phyloP scores from a whole-genome alignment of 2,797 vertebrate genomes.

The Lepus townsendii region DNA sequence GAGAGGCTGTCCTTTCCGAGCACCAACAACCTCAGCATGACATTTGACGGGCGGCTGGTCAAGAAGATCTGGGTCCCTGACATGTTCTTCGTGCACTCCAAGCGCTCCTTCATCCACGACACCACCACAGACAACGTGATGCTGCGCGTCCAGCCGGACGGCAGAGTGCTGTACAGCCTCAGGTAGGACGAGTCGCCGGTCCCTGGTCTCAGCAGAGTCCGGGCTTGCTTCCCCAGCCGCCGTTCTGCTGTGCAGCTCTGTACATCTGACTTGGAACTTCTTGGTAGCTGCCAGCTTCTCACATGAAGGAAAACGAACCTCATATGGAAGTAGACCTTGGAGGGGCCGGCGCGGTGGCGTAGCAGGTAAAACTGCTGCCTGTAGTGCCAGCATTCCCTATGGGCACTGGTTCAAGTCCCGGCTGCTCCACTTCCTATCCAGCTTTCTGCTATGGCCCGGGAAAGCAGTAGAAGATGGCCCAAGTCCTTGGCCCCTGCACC shows the following conservation, averaged over 20 bases:
- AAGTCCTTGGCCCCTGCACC: too few species aligned
- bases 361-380: too few species aligned
- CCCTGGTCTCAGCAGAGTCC: background rate
- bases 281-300: background rate
- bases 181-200: conserved; percentile 89
- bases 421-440: too few species aligned
- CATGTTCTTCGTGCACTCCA: conserved; percentile 99
- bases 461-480: too few species aligned
- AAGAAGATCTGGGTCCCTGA: conserved; percentile 99
- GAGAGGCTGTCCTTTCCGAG: conserved; percentile 97
- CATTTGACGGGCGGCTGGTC: conserved; percentile 97
- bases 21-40: conserved; percentile 99
- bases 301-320: background rate
- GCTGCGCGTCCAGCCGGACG: conserved; percentile 97
- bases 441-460: too few species aligned
- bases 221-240: background rate
- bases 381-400: too few species aligned
- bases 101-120: conserved; percentile 98
- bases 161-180: conserved; percentile 98
- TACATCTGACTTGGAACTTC: background rate
- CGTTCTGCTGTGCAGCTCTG: background rate
- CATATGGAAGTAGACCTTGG: background rate
- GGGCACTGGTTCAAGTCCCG: too few species aligned
- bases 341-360: too few species aligned
- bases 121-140: conserved; percentile 99